phyloP scores from a whole-genome alignment of 2,113 vertebrate species.

The Centropus bengalensis region DNA sequence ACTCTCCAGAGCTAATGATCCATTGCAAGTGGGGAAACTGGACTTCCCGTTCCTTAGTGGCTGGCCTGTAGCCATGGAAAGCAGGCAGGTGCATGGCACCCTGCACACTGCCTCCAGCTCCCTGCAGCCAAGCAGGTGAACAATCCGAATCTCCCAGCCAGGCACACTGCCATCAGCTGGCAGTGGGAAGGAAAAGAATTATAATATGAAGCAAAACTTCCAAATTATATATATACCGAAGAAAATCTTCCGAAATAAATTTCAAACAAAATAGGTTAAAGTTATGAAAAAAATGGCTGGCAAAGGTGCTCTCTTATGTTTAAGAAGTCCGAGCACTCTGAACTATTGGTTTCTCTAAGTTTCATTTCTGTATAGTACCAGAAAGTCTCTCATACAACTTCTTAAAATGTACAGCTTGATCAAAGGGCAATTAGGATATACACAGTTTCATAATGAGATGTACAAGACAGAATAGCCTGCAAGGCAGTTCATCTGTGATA shows the following conservation, averaged over 20 bases:
- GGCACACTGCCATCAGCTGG: rapidly evolving
- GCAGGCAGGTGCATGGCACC: not conserved
- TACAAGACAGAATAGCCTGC: not conserved
- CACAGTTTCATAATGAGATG: not conserved
- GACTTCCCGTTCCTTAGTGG: not conserved
- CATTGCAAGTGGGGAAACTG: not conserved
- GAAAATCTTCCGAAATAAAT: not conserved
- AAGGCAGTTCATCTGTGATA: not conserved
- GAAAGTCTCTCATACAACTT: not conserved
- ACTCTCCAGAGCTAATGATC: not conserved
- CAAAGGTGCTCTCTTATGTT: not conserved
- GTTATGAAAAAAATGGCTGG: not conserved
- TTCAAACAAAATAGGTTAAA: not conserved
- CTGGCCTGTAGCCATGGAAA: not conserved
- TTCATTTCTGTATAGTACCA: not conserved
- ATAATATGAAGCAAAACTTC: not conserved
- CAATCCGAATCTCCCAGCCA: not conserved
- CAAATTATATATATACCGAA: not conserved
- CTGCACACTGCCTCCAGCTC: not conserved
- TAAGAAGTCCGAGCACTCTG: not conserved
- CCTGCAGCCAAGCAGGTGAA: not conserved
- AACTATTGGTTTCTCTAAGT: not conserved
- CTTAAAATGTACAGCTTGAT: not conserved
- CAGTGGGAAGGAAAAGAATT: rapidly evolving
- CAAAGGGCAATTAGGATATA: not conserved